Conservation (phyloP, 2,113 vertebrate genomes). For the Malurus alboscapulatus region DNA sequence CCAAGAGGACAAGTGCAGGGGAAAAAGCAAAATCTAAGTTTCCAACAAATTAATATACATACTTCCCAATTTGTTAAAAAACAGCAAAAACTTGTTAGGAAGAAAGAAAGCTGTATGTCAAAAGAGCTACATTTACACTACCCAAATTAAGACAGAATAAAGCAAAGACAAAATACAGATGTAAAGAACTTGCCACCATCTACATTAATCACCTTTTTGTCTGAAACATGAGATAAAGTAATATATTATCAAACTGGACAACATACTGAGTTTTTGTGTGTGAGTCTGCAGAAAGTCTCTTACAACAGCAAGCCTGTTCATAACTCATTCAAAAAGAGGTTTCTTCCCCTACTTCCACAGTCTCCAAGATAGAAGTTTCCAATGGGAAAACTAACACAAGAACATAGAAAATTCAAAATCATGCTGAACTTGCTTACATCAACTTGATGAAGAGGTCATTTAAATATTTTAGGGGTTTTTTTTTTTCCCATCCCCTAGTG, state of each 20-base stretch:
- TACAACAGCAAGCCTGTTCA: background rate
- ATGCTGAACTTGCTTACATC: background rate
- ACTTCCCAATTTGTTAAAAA: background rate
- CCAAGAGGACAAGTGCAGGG: background rate
- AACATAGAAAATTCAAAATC: background rate
- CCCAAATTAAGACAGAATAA: background rate
- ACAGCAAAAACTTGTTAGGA: background rate
- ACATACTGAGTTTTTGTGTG: background rate
- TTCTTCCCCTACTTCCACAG: rapidly evolving
- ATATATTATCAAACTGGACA: background rate
- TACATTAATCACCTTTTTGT: background rate
- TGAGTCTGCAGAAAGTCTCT: background rate
- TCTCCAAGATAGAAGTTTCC: background rate
- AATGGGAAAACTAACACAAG: background rate
- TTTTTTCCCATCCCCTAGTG: rapidly evolving
- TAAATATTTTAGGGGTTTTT: background rate
- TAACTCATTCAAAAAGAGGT: background rate
- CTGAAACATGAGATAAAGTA: background rate
- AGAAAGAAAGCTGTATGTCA: background rate
- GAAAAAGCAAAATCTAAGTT: background rate
- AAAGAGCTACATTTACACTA: background rate
- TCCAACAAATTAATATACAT: background rate
- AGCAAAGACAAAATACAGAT: background rate
- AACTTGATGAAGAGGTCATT: background rate
- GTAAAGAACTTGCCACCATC: background rate